phyloP scores from a whole-genome alignment of 2,888 invertebrate genomes.

The Lasioglossum vierecki region DNA sequence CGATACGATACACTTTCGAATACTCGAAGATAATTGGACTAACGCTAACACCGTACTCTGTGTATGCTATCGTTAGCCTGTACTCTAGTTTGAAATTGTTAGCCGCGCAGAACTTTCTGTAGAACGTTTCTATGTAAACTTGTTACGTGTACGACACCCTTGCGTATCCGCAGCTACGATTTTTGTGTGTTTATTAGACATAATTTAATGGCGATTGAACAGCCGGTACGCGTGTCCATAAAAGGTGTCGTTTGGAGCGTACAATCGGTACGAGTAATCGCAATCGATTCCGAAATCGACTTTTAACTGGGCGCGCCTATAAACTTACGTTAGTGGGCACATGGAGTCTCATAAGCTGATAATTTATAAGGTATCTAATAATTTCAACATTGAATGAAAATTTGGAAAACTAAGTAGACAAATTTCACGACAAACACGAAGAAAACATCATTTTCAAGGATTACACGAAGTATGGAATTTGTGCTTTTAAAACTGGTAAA shows the following conservation, averaged over 20 bases:
- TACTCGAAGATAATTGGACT: constrained; percentile 14
- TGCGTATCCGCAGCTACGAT: not conserved
- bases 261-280: not conserved
- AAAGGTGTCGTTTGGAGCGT: not conserved
- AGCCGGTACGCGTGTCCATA: not conserved
- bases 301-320: too few relatives aligned
- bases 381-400: too few relatives aligned
- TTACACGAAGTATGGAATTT: too few relatives aligned
- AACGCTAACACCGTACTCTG: constrained; percentile 3
- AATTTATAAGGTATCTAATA: too few relatives aligned
- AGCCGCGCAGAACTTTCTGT: not conserved
- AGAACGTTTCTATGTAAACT: not conserved
- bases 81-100: constrained; percentile 27
- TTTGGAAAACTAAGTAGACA: too few relatives aligned
- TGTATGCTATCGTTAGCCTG: not conserved
- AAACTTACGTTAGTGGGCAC: too few relatives aligned
- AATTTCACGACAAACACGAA: too few relatives aligned
- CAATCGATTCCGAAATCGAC: not conserved
- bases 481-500: too few relatives aligned
- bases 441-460: too few relatives aligned
- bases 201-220: not conserved
- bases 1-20: constrained; percentile 1
- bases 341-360: too few relatives aligned
- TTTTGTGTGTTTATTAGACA: not conserved
- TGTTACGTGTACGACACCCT: not conserved